Evolutionary conservation across 2,113 vertebrate species (phyloP).

Genomic region (Sorex fumeus): DNA sequence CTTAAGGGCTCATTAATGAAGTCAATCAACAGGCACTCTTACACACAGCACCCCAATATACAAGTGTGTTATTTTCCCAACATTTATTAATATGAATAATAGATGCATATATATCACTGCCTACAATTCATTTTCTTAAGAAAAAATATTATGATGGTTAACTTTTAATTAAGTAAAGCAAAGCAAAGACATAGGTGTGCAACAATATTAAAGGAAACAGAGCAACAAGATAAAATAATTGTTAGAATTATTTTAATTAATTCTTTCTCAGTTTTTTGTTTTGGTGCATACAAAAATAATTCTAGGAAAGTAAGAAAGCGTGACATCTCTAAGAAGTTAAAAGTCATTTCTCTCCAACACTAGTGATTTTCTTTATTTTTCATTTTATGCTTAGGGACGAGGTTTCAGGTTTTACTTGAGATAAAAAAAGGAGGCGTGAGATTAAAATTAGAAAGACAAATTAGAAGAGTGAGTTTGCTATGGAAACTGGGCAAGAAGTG

Average conservation of each 20-base stretch:
- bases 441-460: slow-evolving; percentile 42
- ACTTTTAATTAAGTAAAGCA: slow-evolving; percentile 47
- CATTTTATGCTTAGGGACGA: slow-evolving; percentile 23
- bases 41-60: not conserved
- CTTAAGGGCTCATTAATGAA: slow-evolving; percentile 60
- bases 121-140: slow-evolving; percentile 57
- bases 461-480: slow-evolving; percentile 27
- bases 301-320: slow-evolving; percentile 58
- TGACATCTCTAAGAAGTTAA: slow-evolving; percentile 16
- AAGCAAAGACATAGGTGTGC: slow-evolving; percentile 34
- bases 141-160: slow-evolving; percentile 24
- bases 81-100: not conserved
- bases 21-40: slow-evolving; percentile 18
- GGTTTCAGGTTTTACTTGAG: slow-evolving; percentile 64
- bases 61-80: slow-evolving; percentile 40
- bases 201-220: not conserved
- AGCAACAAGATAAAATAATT: slow-evolving; percentile 55
- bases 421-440: slow-evolving; percentile 42
- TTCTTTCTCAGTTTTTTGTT: slow-evolving; percentile 54
- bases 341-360: slow-evolving; percentile 55
- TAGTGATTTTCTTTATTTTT: slow-evolving; percentile 53
- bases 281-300: slow-evolving; percentile 60
- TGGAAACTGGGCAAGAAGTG: slow-evolving; percentile 18
- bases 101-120: not conserved
- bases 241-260: slow-evolving; percentile 56